Evolutionary conservation across 2,888 invertebrate species (phyloP).

Genomic region (Hirtodrosophila histrioides): DNA sequence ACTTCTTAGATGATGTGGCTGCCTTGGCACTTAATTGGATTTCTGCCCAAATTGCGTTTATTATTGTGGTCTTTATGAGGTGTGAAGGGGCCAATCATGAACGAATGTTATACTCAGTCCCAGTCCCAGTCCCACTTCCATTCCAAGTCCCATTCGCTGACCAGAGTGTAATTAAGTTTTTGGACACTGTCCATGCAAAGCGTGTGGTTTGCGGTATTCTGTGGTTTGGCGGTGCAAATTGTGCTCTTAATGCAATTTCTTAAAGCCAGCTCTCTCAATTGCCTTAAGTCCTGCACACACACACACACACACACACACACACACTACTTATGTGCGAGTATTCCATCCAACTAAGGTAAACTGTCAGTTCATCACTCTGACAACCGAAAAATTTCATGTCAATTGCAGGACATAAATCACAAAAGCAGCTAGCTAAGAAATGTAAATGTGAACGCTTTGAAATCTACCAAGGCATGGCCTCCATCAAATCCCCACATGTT

Average conservation of each 20-base stretch:
- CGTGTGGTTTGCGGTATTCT: slow-evolving; percentile 7
- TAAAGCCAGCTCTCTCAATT: slow-evolving; percentile 25
- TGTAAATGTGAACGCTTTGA: slow-evolving; percentile 62
- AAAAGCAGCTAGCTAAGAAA: slow-evolving; percentile 32
- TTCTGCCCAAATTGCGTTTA: slow-evolving; percentile 78
- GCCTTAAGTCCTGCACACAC: slow-evolving; percentile 24
- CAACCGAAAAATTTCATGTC: slow-evolving; percentile 68
- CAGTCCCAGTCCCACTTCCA: slow-evolving; percentile 3
- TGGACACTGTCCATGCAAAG: slow-evolving; percentile 23
- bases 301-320: too few relatives aligned
- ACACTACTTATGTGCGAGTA: background rate
- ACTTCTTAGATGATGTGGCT: slow-evolving; percentile 26
- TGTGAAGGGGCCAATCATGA: slow-evolving; percentile 72
- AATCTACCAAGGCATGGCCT: slow-evolving; percentile 42
- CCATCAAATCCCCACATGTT: slow-evolving; percentile 30
- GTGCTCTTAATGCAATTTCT: slow-evolving; percentile 24
- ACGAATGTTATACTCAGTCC: slow-evolving; percentile 15
- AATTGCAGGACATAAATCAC: slow-evolving; percentile 73
- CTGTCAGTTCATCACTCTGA: slow-evolving; percentile 59
- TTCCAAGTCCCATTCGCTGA: slow-evolving; percentile 17
- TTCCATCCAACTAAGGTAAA: slow-evolving; percentile 14
- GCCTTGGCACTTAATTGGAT: slow-evolving; percentile 73
- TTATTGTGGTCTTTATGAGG: slow-evolving; percentile 75
- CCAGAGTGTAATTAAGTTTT: slow-evolving; percentile 74
- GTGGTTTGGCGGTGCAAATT: slow-evolving; percentile 29